Conservation (phyloP, 2,113 vertebrate species). For the Chauna torquata region DNA sequence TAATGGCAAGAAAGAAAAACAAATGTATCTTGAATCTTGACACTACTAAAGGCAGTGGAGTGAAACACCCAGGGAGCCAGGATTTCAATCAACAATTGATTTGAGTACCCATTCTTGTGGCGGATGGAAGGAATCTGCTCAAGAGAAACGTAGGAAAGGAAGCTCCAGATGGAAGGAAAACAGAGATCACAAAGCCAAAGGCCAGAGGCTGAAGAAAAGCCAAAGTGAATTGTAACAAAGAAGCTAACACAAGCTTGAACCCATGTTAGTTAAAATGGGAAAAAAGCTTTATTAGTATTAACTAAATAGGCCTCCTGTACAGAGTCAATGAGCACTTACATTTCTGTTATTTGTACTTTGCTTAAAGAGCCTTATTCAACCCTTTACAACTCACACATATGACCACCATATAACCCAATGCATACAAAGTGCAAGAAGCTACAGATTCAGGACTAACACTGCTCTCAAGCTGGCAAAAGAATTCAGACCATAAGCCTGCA, state of each 20-base stretch:
- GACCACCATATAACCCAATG: neutral
- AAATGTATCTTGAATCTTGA: conserved; percentile 56
- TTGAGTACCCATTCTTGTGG: conserved; percentile 43
- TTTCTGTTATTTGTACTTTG: neutral
- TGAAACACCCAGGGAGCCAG: conserved; percentile 20
- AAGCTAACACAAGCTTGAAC: conserved; percentile 20
- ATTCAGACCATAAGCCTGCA: neutral
- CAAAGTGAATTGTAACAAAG: conserved; percentile 3
- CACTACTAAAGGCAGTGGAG: neutral
- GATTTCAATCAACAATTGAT: conserved; percentile 44
- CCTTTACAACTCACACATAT: neutral
- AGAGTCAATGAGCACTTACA: neutral
- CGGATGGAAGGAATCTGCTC: conserved; percentile 43
- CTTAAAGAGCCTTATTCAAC: neutral
- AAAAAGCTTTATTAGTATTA: neutral
- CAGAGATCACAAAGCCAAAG: conserved; percentile 26
- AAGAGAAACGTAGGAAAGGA: neutral
- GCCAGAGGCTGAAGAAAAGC: neutral
- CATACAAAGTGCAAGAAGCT: neutral
- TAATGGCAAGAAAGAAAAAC: conserved; percentile 60
- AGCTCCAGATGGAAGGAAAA: conserved; percentile 39
- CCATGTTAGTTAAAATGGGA: neutral
- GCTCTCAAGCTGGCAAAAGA: neutral
- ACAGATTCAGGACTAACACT: neutral
- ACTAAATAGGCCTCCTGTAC: conserved; percentile 17